Evolutionary conservation across 2,113 vertebrate genomes (phyloP), one percentile per base, ranked within the genome.

Genomic region (Athene cunicularia): DNA sequence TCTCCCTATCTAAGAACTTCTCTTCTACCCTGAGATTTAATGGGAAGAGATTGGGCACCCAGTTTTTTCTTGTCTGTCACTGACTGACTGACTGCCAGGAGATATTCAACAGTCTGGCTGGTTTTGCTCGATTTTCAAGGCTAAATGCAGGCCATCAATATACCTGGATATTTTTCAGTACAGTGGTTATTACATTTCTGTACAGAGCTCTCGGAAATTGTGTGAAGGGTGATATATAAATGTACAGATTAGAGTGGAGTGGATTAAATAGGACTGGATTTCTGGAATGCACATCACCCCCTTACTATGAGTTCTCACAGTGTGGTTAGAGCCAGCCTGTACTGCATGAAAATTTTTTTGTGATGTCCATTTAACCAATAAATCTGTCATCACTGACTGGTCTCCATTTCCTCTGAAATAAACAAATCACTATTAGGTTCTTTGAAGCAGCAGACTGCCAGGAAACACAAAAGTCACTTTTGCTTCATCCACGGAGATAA

Each of bases 311-410:
- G 80, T 90, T 94, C 96, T 96, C 91, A 84, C 50, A 95, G 63
- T 96, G 95, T 93, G 93, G 88, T 97, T 98, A 97, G 86, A 97
- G 97, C 86, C 94, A 97, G 91, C 67, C 96, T 93, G 94, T 95
- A 95, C 80, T 95, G 95, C 96, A 91, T 91, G 96, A 96, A 96
- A 58, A 55, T 85, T 88, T 95, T 92, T 97, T 95, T 96, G 97
- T 94, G 98, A 98, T 98, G 98, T 98, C 97, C 98, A 98, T 97
- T 98, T 98, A 98, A 98, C 97, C 96, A 98, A 98, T 99, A 99
- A 98, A 98, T 98, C 98, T 98, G 98, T 98, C 98, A 98, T 98
- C 98, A 93, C 98, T 96, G 95, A 98, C 97, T 98, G 98, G 97
- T 97, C 97, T 98, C 98, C 97, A 98, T 99, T 99, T 98, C 98